These are phyloP conservation scores for Erinaceus europaeus DNA, from an alignment of 2,113 vertebrate genomes.

Conservation along the genomic window DNA sequence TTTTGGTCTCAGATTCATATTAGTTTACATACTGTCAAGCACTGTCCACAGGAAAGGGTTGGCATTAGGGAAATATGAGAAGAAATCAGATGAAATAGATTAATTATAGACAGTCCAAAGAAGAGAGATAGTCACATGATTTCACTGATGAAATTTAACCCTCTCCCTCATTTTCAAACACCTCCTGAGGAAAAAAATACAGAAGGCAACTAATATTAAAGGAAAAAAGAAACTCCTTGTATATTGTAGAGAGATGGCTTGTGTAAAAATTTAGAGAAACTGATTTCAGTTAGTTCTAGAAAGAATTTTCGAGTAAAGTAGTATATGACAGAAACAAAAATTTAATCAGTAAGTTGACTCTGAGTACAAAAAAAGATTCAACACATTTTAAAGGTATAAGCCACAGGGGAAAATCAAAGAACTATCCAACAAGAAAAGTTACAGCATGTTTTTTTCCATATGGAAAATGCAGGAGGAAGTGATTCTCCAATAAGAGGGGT, in stretches of 20 bases:
- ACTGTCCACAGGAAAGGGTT: background rate
- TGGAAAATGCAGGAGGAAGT: too few species aligned
- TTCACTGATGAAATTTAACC: background rate
- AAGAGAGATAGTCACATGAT: background rate
- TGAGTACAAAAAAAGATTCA: background rate
- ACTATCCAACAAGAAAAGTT: background rate
- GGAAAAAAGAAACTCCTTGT: background rate
- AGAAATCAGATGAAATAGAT: background rate
- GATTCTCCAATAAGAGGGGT: too few species aligned
- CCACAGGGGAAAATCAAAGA: background rate
- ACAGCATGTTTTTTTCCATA: too few species aligned
- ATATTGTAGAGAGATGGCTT: background rate
- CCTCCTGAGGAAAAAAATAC: background rate
- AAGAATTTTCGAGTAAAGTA: constrained; percentile 2
- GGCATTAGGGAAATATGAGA: background rate
- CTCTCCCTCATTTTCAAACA: background rate
- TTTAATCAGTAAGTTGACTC: too few species aligned
- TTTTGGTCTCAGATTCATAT: background rate
- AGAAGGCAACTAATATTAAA: background rate
- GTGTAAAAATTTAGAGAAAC: background rate
- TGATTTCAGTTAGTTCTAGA: background rate
- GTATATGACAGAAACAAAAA: background rate
- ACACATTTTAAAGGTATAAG: too few species aligned
- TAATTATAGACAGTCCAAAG: background rate
- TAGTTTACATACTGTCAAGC: background rate